Base-by-base conservation (phyloP, 53 echinoderm and acorn worm genomes). In the Holothuria leucospilota region DNA sequence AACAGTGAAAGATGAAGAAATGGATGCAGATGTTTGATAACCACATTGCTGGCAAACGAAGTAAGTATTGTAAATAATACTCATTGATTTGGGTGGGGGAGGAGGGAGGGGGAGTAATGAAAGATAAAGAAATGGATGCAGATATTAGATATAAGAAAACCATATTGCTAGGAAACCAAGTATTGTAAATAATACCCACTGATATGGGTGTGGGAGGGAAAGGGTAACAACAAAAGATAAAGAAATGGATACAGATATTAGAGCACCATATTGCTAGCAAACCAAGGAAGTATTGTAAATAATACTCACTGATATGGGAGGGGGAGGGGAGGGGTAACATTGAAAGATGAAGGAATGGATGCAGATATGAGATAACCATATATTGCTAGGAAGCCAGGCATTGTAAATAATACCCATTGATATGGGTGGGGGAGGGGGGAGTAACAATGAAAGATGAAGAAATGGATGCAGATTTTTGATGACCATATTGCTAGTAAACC, bases 21-120 rank as follows among this genome's bases (percentile, higher is more conserved):
- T 70, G 71, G 71, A 70, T 70, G 21, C 27, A 70, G 38, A 14
- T 70, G 8, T 39, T 39, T 14, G 71, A 70, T 40, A 30, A 70
- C 16, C 20, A 70, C 21, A 34, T 70, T 39, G 39, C 71, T 70
- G 39, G 71, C 3, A 69, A 69, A 29, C 69, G 29, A 69, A 27
- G 69, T 69, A 69, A 69, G 69, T 27, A 0, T 4, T 42, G 42
- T 42, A 42, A 42, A 42, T 6, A 42, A 42, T 6, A 42, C 42
- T 42, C 42, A 5, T 9, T 42, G 42, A 42, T 42, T 5, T 42
- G 5, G 5, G 5, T n/a, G n/a, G n/a, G n/a, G n/a, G n/a, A n/a
- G n/a, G n/a, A 46, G 26, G n/a, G n/a, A n/a, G n/a, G n/a, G n/a
- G n/a, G n/a, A n/a, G n/a, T n/a, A n/a, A n/a, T n/a, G n/a, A n/a